Base-by-base conservation (phyloP, 2,888 invertebrate species). In the Palloptera scutellata region DNA sequence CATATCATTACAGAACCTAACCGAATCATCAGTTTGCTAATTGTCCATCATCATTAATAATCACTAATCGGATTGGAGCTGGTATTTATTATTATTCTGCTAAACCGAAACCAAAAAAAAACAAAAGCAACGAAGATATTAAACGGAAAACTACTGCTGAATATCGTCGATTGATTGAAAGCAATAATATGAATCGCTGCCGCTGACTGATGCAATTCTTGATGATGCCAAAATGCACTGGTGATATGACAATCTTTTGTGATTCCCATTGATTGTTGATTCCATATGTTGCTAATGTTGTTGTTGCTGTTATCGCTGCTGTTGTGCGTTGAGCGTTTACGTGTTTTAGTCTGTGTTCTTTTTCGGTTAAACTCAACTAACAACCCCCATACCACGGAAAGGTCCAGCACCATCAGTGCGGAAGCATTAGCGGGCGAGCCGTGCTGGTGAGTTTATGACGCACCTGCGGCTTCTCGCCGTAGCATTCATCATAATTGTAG, bases 371-470 rank as follows among this genome's bases (percentile, higher is more conserved):
- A 43, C n/a, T 20, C 59, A 42, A 66, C 76, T 81, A 81, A 76
- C 82, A 81, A 76, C 77, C 82, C 72, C 82, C 82, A 82, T 83
- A 83, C 84, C 84, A 83, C 75, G 83, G 84, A 83, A 84, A 84
- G 79, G 84, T 84, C 84, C 84, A 84, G 84, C 84, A 84, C 84
- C 83, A 83, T 85, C 81, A 83, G 82, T 81, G 81, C 76, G 80
- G 84, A 78, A 85, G 84, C 79, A 85, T 81, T 68, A 85, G 67
- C 64, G 85, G 85, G 69, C 85, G 75, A 43, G 84, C 83, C 59
- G 85, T 85, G 76, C 85, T 85, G 73, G 81, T 85, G 73, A 85
- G 76, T 75, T 84, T 83, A 73, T 83, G 83, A 64, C 81, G 82
- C 41, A 75, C 74, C 64, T 74, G 75, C 59, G 76, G 72, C 70